Base-by-base conservation (phyloP, 2,113 vertebrate species). In the Oenanthe oenanthe region DNA sequence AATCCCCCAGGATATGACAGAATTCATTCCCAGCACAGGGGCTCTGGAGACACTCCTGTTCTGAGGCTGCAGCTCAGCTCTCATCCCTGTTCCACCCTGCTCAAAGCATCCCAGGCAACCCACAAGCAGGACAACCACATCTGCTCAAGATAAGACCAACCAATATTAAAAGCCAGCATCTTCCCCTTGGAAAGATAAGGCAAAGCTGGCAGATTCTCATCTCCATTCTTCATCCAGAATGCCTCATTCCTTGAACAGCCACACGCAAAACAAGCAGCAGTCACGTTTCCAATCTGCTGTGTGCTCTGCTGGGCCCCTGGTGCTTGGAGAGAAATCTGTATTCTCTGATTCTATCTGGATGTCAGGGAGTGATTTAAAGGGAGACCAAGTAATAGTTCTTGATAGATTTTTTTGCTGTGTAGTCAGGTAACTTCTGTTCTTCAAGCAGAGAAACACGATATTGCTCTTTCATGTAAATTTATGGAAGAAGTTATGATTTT, bases 341-440 rank as follows among this genome's bases (percentile, higher is more conserved):
- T 89, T 75, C 54, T 68, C 53, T 78, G 93, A 84, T 84, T 70
- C 60, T 60, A 68, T 75, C 81, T 72, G 85, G 36, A 68, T 51
- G 61, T 68, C 93, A 88, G 45, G 38, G 71, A 89, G 20, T 61
- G 66, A 93, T 96, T 93, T 86, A 72, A 81, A 78, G 40, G 16
- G 81, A 82, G 57, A 42, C 24, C 73, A 63, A 94, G 50, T 21
- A 28, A 65, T 29, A 78, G 48, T 6, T 56, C 85, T 57, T 82
- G 34, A 92, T 40, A 78, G 85, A 73, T 53, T 82, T 73, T 72
- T 68, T 73, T 83, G 63, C 51, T 85, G 47, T 88, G 89, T 73
- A 93, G 85, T 90, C 90, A 83, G 88, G 85, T 70, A 90, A 78
- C 78, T 73, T 92, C 82, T 93, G 90, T 79, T 88, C 75, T 72